Evolutionary conservation across 2,888 invertebrate species (phyloP), one percentile per base, ranked within the genome.

Genomic region (Fragum fragum): DNA sequence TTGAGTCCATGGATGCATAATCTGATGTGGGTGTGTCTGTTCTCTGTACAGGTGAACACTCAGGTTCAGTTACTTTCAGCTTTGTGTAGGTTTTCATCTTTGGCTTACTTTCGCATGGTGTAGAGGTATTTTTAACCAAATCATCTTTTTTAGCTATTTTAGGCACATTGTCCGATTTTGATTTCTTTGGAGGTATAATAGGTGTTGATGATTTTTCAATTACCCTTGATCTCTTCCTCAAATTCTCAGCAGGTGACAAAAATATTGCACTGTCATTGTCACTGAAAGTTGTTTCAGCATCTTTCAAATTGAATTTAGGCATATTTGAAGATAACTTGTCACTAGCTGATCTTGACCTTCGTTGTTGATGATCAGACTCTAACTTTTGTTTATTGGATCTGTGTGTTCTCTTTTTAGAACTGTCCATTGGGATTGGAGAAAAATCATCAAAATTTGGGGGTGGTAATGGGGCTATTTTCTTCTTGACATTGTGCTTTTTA

Each of bases 1-100:
- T 26, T 11, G 72, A 73, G 16, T 77, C 79, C 83, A 83, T 83
- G 47, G 83, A 83, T 16, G 70, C 83, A 71, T 83, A 83, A 55
- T 83, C 83, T 26, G 83, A 83, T 32, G 79, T 79, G 39, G 82
- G 82, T 5, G 83, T 83, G 29, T 79, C 83, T 14, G 61, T 14
- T 39, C 74, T 53, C 66, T 66, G 66, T n/a, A 79, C 79, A 28
- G 83, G 83, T 16, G 83, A 79, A 5, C 74, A 59, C 16, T 66
- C 73, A 16, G 83, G 73, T 52, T 66, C 70, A 11, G 39, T 71
- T 26, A 59, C 66, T 69, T 79, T 83, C 39, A 81, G 57, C 11
- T 47, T 18, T 36, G 81, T 76, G 36, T 63, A 81, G n/a, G 36
- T 68, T 47, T 36, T 55, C 21, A 42, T 73, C 29, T 74, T 68